A percentile compares a stretch with the other conserved stretches of the same genome.
Conservation (phyloP, 2,888 invertebrate species). For the Orgyia antiqua region DNA sequence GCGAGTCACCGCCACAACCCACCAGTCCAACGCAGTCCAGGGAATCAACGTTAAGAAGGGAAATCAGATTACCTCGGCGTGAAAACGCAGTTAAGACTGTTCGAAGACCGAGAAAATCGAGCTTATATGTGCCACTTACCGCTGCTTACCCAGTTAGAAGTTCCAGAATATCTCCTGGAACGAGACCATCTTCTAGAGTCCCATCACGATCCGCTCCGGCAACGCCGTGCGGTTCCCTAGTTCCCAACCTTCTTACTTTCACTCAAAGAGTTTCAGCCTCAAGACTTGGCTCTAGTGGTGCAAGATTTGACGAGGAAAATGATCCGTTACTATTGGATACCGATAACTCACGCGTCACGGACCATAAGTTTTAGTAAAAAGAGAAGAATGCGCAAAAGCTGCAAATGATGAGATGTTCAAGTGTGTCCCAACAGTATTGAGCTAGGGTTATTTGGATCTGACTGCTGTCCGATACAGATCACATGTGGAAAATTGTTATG, state of each 20-base stretch:
- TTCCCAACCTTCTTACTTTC: slow-evolving; percentile 81
- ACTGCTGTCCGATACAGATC: too few species aligned
- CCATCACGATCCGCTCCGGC: slow-evolving; percentile 83
- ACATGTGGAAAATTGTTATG: too few species aligned
- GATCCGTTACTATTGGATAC: slow-evolving; percentile 80
- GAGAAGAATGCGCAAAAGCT: too few species aligned
- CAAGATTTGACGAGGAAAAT: slow-evolving; percentile 75
- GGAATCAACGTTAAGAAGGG: slow-evolving; percentile 81
- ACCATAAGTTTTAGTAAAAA: slow-evolving; percentile 58
- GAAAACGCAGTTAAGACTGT: slow-evolving; percentile 29
- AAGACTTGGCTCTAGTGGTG: slow-evolving; percentile 66
- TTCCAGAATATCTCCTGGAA: slow-evolving; percentile 56
- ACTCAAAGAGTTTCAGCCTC: slow-evolving; percentile 74
- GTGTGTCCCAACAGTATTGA: slow-evolving; percentile 18
- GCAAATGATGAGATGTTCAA: slow-evolving; percentile 7
- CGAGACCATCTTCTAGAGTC: slow-evolving; percentile 81
- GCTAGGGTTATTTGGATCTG: too few species aligned
- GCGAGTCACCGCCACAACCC: slow-evolving; percentile 85
- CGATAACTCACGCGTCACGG: slow-evolving; percentile 42
- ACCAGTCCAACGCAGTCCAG: slow-evolving; percentile 89
- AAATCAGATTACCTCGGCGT: slow-evolving; percentile 5
- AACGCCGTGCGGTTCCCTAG: slow-evolving; percentile 85
- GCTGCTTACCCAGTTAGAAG: slow-evolving; percentile 50
- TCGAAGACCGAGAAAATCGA: slow-evolving; percentile 77
- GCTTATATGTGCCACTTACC: slow-evolving; percentile 83